Evolutionary conservation across 2,113 vertebrate species (phyloP).

Genomic region (Colaptes auratus): DNA sequence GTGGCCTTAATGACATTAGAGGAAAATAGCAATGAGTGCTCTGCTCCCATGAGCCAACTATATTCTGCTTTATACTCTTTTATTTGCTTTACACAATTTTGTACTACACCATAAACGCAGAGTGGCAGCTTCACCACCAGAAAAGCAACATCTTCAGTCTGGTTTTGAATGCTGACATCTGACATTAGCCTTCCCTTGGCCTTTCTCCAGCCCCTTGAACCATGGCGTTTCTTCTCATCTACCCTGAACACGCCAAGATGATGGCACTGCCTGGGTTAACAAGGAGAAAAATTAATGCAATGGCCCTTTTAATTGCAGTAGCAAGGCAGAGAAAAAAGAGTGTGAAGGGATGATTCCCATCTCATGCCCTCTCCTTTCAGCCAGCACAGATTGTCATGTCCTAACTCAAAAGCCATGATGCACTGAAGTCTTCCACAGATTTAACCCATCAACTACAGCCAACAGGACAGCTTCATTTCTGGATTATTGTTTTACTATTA

Average conservation of each 20-base stretch:
- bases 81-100: neutral
- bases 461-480: neutral
- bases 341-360: neutral
- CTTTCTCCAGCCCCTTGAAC: neutral
- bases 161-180: neutral
- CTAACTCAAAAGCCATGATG: neutral
- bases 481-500: neutral
- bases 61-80: neutral
- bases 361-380: neutral
- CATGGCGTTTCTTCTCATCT: neutral
- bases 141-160: neutral
- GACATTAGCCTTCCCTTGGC: neutral
- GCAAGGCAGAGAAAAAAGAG: neutral
- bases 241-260: neutral
- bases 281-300: neutral
- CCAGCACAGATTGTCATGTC: rapidly evolving
- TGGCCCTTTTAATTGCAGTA: neutral
- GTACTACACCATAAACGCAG: neutral
- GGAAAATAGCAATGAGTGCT: neutral
- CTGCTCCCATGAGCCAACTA: neutral
- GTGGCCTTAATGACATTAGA: neutral
- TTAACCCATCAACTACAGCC: neutral
- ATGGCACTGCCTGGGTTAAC: neutral
- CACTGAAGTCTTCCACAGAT: neutral
- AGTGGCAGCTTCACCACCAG: neutral